phyloP scores from a whole-genome alignment of 2,797 vertebrate genomes.

The Ctenosaura bakeri region DNA sequence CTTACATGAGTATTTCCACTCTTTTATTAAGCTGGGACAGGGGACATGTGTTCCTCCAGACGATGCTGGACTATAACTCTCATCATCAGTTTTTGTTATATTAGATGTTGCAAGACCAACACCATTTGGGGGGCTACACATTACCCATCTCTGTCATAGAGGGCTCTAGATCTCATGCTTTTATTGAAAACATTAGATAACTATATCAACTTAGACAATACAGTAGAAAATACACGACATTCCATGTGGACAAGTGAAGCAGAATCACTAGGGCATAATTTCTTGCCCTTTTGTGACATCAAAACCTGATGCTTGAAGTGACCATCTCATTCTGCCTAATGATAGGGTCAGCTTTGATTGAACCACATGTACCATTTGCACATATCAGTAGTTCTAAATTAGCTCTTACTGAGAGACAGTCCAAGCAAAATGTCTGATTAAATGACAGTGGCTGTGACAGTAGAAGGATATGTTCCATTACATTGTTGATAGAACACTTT shows the following conservation, averaged over 20 bases:
- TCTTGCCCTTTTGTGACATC: not conserved
- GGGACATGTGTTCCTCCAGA: not conserved
- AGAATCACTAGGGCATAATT: not conserved
- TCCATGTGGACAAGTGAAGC: no score
- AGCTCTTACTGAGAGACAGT: not conserved
- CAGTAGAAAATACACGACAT: not conserved
- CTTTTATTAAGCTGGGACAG: not conserved
- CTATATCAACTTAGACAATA: not conserved
- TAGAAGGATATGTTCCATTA: not conserved
- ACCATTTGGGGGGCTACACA: not conserved
- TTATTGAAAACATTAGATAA: not conserved
- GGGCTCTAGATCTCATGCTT: not conserved
- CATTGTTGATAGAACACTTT: not conserved
- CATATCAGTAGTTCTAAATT: not conserved
- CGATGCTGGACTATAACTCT: not conserved
- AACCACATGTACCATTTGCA: not conserved
- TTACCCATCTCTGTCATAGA: not conserved
- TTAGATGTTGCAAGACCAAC: not conserved
- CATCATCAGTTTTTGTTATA: not conserved
- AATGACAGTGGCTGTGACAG: not conserved
- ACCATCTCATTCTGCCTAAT: not conserved
- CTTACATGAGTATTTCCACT: not conserved
- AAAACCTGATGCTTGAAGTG: not conserved
- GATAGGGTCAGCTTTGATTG: not conserved
- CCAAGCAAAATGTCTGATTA: not conserved